A percentile compares a stretch with the other conserved stretches of the same genome.
These are phyloP conservation scores for Chondrosia reniformis DNA, from an alignment of 37 sponge, comb jelly and placozoan genomes.

Conservation along the genomic window DNA sequence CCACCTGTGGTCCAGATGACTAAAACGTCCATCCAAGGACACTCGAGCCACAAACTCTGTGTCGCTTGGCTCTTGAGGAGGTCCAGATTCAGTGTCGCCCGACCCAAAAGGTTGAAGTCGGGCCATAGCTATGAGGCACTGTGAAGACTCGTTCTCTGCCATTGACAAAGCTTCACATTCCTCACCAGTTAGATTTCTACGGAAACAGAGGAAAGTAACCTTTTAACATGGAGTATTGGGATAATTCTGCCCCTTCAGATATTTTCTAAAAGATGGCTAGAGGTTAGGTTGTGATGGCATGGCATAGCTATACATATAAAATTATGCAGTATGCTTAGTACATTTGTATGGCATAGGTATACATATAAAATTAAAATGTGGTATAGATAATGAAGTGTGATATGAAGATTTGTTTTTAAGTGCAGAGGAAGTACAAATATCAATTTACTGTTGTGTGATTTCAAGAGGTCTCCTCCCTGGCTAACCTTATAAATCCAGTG, in stretches of 20 bases:
- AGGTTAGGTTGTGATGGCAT: too few relatives aligned
- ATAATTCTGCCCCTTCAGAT: too few relatives aligned
- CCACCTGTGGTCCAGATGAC: slow-evolving; percentile 82
- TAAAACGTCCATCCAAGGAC: slow-evolving; percentile 77
- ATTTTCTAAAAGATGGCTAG: too few relatives aligned
- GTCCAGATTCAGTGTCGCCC: slow-evolving; percentile 1
- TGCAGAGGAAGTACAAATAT: too few relatives aligned
- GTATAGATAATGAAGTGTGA: neutral
- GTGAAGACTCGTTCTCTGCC: slow-evolving; percentile 38
- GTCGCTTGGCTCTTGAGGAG: slow-evolving; percentile 32
- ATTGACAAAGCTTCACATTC: slow-evolving; percentile 53
- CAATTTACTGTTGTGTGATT: too few relatives aligned
- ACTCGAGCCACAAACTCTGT: slow-evolving; percentile 77
- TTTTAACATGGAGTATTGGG: neutral
- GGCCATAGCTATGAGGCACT: slow-evolving; percentile 73
- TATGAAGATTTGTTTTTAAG: neutral
- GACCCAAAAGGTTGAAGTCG: slow-evolving; percentile 66
- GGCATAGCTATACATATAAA: too few relatives aligned
- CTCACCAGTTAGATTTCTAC: slow-evolving; percentile 53
- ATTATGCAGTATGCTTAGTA: too few relatives aligned
- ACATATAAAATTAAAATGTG: neutral
- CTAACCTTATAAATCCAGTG: slow-evolving; percentile 74
- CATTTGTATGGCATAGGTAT: too few relatives aligned
- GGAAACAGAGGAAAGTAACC: neutral
- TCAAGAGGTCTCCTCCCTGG: too few relatives aligned